Conservation (phyloP, 1,140 invertebrate genomes). For the Rhyzopertha dominica region DNA sequence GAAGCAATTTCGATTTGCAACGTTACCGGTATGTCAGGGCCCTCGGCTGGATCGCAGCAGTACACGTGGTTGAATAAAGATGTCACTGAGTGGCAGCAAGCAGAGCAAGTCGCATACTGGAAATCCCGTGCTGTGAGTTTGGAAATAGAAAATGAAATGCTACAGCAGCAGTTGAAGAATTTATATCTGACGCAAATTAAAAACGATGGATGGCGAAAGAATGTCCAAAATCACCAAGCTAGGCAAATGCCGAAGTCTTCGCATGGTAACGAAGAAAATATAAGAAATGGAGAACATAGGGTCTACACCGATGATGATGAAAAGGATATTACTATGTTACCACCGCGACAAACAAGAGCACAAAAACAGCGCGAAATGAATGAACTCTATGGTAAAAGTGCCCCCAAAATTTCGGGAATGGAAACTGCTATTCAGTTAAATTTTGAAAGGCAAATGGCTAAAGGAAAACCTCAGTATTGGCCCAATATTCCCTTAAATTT, state of each 20-base stretch:
- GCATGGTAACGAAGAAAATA: too few relatives aligned
- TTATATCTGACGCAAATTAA: slow-evolving; percentile 27
- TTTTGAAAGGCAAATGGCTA: slow-evolving; percentile 59
- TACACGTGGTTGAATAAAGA: too few relatives aligned
- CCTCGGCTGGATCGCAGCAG: too few relatives aligned
- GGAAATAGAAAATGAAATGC: slow-evolving; percentile 58
- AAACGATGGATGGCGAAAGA: slow-evolving; percentile 22
- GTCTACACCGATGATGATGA: too few relatives aligned
- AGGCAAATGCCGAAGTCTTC: neutral
- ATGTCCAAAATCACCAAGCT: slow-evolving; percentile 1
- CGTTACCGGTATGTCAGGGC: too few relatives aligned
- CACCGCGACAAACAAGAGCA: too few relatives aligned
- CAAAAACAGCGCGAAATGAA: slow-evolving; percentile 20
- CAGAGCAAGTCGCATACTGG: slow-evolving; percentile 58
- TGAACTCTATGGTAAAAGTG: slow-evolving; percentile 55
- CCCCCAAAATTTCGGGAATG: slow-evolving; percentile 66
- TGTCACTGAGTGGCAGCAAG: slow-evolving; percentile 47
- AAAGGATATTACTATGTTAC: too few relatives aligned
- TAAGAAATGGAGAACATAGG: too few relatives aligned
- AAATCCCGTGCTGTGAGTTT: slow-evolving; percentile 58
- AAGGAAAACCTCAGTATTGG: slow-evolving; percentile 61
- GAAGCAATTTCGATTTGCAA: too few relatives aligned
- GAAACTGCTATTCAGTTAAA: slow-evolving; percentile 66
- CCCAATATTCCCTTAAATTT: slow-evolving; percentile 67
- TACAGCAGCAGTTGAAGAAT: slow-evolving; percentile 45